These are phyloP conservation scores for Zaprionus gabonicus DNA, from an alignment of 1,140 invertebrate genomes.

Conservation along the genomic window DNA sequence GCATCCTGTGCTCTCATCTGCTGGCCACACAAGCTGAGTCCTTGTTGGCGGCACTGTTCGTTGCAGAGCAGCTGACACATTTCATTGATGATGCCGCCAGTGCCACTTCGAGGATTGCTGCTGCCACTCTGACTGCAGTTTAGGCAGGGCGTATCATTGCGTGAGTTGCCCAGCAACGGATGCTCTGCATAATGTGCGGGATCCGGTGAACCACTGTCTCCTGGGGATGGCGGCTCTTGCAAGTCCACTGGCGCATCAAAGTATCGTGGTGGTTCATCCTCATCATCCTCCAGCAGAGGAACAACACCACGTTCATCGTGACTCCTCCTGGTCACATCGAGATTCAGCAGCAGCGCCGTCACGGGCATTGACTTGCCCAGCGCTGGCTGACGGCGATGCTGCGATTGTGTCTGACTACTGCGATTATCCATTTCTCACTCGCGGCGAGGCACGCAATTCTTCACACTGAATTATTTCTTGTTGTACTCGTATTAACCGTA, in stretches of 20 bases:
- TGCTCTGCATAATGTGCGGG: slow-evolving; percentile 27
- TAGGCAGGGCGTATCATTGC: slow-evolving; percentile 51
- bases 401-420: slow-evolving; percentile 40
- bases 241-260: slow-evolving; percentile 52
- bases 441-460: slow-evolving; percentile 36
- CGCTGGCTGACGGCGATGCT: slow-evolving; percentile 71
- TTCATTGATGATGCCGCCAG: slow-evolving; percentile 64
- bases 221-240: slow-evolving; percentile 56
- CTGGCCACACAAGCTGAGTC: slow-evolving; percentile 63
- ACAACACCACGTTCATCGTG: slow-evolving; percentile 27
- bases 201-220: slow-evolving; percentile 19
- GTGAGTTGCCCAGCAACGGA: slow-evolving; percentile 43
- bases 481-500: slow-evolving; percentile 13
- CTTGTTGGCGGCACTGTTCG: slow-evolving; percentile 65
- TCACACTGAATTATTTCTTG: not conserved
- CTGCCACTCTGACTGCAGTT: slow-evolving; percentile 55
- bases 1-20: slow-evolving; percentile 21
- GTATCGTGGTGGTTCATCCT: slow-evolving; percentile 66
- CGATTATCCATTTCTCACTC: slow-evolving; percentile 51
- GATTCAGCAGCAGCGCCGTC: slow-evolving; percentile 70
- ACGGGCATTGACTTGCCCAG: slow-evolving; percentile 83
- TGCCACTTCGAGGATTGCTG: slow-evolving; percentile 28
- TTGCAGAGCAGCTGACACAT: slow-evolving; percentile 74
- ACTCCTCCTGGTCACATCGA: slow-evolving; percentile 31
- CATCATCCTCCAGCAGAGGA: slow-evolving; percentile 29